Percentiles rank a stretch among this genome's conserved stretches.
Conservation (phyloP, 2,888 invertebrate species). For the Meteorus colon region DNA sequence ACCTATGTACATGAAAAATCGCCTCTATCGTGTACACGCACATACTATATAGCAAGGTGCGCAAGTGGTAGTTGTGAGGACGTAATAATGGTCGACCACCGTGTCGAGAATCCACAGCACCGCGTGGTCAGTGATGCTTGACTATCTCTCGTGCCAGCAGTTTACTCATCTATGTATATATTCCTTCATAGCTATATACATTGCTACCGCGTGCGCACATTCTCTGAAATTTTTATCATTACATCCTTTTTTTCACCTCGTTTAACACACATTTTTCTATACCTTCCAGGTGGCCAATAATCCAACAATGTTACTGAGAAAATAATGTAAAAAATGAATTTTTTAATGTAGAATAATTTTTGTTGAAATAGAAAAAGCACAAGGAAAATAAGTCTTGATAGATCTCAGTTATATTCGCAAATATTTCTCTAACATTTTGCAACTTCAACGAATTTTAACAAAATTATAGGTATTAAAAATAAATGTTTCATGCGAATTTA, state of each 20-base stretch:
- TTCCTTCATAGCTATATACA: neutral
- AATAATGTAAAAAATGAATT: conserved; percentile 13
- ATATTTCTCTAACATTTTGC: neutral
- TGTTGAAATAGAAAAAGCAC: neutral
- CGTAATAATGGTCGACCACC: conserved; percentile 41
- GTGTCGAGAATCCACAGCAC: conserved; percentile 37
- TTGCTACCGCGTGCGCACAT: conserved; percentile 25
- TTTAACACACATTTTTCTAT: conserved; percentile 23
- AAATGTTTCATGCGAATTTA: no score
- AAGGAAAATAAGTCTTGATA: neutral
- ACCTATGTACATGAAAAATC: conserved; percentile 1
- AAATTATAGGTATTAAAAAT: no score
- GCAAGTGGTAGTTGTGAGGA: conserved; percentile 34
- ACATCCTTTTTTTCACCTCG: conserved; percentile 38
- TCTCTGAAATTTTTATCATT: conserved; percentile 39
- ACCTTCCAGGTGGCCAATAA: conserved; percentile 5
- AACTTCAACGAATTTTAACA: no score
- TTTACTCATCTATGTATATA: conserved; percentile 32
- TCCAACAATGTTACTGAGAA: neutral
- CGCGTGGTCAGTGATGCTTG: conserved; percentile 47
- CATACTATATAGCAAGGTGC: neutral
- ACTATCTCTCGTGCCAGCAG: conserved; percentile 43
- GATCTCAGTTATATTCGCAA: neutral
- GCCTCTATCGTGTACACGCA: neutral
- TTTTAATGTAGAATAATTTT: neutral